Evolutionary conservation across 2,113 vertebrate species (phyloP), one percentile per base, ranked within the genome.

Genomic region (Phaethon lepturus): DNA sequence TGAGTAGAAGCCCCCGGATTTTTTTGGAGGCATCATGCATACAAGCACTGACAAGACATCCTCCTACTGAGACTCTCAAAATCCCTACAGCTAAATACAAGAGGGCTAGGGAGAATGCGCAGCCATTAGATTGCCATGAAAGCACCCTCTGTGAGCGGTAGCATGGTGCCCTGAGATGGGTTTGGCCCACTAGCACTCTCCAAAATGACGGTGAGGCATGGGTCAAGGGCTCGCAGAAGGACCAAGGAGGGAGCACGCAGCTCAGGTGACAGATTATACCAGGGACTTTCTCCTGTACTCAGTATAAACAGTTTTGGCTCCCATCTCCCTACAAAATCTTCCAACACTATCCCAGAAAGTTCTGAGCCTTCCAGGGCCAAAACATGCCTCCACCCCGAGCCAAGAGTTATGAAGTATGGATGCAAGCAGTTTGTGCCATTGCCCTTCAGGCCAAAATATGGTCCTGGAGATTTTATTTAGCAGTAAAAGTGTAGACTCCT

Each of bases 191-290:
- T 26, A 5, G 16, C 40, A 17, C 17, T 50, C 28, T 66, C 23
- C 12, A 71, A 75, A 84, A 44, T 22, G 13, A 25, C 3, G 9
- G 23, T 8, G 10, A 73, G 12, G 17, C 10, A 4, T 28, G 11
- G 28, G 11, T 6, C 24, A n/a, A 9, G 4, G 38, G 29, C n/a
- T 55, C 52, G 11, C 3, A 64, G 13, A 64, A 50, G 47, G 31
- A 18, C 4, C 14, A 33, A 58, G 33, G 17, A 64, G 35, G 9
- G 5, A 86, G 2, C 18, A 45, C 0, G 0, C 10, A 58, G 14
- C 7, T 79, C 28, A 50, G 25, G 22, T 63, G 38, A 49, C 5
- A 56, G 26, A 73, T 8, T 0, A 0, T 25, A 60, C 5, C 10
- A 55, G 9, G 7, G 18, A 60, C 47, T 75, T n/a, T 44, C 13